Base-by-base conservation (phyloP, 2,113 vertebrate species). In the Platichthys flesus region DNA sequence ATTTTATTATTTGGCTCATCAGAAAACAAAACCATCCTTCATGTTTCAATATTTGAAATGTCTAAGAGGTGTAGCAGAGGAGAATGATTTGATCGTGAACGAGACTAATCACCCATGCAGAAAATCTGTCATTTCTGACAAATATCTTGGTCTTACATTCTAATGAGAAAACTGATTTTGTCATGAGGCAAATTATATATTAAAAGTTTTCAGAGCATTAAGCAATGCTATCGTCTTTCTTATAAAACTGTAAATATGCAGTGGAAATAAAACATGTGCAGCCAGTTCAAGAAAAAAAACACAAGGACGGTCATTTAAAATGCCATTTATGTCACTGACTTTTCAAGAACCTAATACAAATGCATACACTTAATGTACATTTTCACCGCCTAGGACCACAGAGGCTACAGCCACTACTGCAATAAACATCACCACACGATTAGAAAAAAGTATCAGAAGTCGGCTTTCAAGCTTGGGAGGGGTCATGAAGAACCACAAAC, bases 321-420 rank as follows among this genome's bases (percentile, higher is more conserved):
- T 90, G 90, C 86, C 85, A 84, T 94, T 94, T 93, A 94, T 94
- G 89, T 91, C 89, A 92, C 77, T 83, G 84, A 85, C 70, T 81
- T 91, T 91, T 87, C 88, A 90, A 90, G 77, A 90, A 87, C 90
- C 90, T 89, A 93, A 91, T 93, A 94, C 91, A 93, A 94, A 94
- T 89, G 89, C 88, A 91, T 87, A 93, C 79, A 92, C 81, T 45
- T 42, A 63, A 21, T 63, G 90, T 87, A 92, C 91, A 92, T 82
- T 51, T 90, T 93, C 84, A 94, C 88, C 81, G 83, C 80, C 88
- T 94, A 91, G 85, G 92, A 93, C 89, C 92, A 94, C 92, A 92
- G 80, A 63, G 59, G 59, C 59, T 62, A 81, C 37, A 89, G 91
- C 84, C 89, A 93, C 88, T 85, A 93, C 83, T 89, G 88, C 90